Evolutionary conservation across 2,888 invertebrate genomes (phyloP), one percentile per base, ranked within the genome.

Genomic region (Eilema sororculum): DNA sequence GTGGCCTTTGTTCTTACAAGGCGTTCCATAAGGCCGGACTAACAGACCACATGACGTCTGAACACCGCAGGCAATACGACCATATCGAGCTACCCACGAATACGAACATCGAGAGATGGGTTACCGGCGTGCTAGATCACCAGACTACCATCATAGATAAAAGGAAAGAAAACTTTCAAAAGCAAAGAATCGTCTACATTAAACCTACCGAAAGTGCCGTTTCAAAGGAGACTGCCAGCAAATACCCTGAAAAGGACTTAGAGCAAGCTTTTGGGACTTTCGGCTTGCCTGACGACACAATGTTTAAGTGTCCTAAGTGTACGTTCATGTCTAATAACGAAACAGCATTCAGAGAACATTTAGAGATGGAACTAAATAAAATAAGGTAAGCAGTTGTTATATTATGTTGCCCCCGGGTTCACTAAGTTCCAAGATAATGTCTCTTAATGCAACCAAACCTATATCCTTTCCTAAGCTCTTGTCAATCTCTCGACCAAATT

Each of bases 1-100:
- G 97, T 82, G 93, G 91, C 24, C 85, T 93, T 2, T 97, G 97
- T 82, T 91, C 95, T 0, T 96, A 96, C 81, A 95, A 95, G 75
- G 96, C 96, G 0, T 96, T 96, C 76, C 96, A 96, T 79, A 95
- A 93, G 73, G 91, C 88, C 3, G 93, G 95, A 0, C 89, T 97
- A 25, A 87, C 91, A 30, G 95, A 95, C 2, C 97, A 97, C 82
- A 95, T 96, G 73, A 76, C 80, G 13, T 91, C 91, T 2, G 95
- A 95, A 64, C 96, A 96, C 79, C 77, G 82, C 12, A 81, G 89
- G 5, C 86, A 87, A 24, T 87, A 84, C 1, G 88, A 91, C n/a
- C 90, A 92, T 0, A 87, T 91, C 0, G 88, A 90, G 62, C 85
- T 96, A 13, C 90, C 95, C 0, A 84, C 89, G 0, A 91, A 96